Evolutionary conservation across 2,113 vertebrate genomes (phyloP).

Genomic region (Coracopsis vasa): DNA sequence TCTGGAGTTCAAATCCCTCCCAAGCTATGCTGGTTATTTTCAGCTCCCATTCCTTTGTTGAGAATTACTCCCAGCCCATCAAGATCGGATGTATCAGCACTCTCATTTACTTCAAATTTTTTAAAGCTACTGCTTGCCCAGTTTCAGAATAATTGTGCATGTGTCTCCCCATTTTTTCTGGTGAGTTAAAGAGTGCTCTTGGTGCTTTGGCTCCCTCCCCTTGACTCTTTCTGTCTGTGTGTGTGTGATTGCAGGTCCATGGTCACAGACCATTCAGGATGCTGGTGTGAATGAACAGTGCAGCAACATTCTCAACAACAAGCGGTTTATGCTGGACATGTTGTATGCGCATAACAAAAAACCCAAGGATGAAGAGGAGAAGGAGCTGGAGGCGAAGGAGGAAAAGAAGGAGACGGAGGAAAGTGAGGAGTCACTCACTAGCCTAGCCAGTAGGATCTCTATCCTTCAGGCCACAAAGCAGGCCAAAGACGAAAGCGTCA

Average conservation of each 20-base stretch:
- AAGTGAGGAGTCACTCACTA: conserved; percentile 77
- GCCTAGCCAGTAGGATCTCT: conserved; percentile 87
- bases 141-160: not conserved
- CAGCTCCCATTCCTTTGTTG: not conserved
- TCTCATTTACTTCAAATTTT: not conserved
- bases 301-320: conserved; percentile 89
- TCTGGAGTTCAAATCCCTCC: not conserved
- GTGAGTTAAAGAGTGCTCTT: not conserved
- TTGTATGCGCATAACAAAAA: conserved; percentile 90
- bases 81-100: not conserved
- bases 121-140: not conserved
- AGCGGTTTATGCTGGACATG: conserved; percentile 96
- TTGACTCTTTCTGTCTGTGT: not conserved
- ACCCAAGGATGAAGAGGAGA: conserved; percentile 74
- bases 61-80: not conserved
- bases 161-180: not conserved
- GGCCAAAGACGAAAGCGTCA: conserved; percentile 82
- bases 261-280: conserved; percentile 82
- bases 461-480: conserved; percentile 87
- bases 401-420: conserved; percentile 76
- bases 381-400: conserved; percentile 75
- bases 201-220: not conserved
- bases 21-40: not conserved
- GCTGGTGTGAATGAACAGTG: conserved; percentile 84
- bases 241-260: conserved; percentile 79